Evolutionary conservation across 2,113 vertebrate species (phyloP).

Genomic region (Bubo blakistoni): DNA sequence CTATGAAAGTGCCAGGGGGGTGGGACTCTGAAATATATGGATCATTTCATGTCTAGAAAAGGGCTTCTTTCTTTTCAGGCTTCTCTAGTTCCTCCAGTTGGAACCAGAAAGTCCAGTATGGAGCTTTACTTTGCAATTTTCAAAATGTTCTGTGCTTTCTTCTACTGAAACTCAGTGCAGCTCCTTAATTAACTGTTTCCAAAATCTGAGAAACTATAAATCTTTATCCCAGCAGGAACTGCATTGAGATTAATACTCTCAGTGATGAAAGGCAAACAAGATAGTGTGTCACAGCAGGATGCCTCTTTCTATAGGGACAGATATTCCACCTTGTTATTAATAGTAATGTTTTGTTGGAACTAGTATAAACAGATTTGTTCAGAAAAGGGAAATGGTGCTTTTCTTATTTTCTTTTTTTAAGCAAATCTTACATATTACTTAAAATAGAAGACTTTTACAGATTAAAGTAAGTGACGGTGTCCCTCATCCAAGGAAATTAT

Average conservation of each 20-base stretch:
- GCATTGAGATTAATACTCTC: not conserved
- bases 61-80: not conserved
- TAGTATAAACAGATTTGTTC: not conserved
- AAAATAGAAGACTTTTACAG: not conserved
- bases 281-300: not conserved
- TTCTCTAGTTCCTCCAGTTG: not conserved
- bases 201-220: not conserved
- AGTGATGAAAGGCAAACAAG: not conserved
- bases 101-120: not conserved
- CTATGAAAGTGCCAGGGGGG: not conserved
- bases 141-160: not conserved
- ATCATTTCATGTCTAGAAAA: not conserved
- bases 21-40: not conserved
- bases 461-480: not conserved
- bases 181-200: slow-evolving; percentile 23
- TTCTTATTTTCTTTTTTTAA: not conserved
- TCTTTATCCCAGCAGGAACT: not conserved
- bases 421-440: not conserved
- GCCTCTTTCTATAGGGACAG: not conserved
- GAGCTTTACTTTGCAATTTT: not conserved
- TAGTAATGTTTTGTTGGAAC: not conserved
- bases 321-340: not conserved
- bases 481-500: not conserved
- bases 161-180: not conserved
- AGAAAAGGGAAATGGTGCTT: not conserved